Conservation (phyloP, 2,113 vertebrate species). For the Lanius collurio region DNA sequence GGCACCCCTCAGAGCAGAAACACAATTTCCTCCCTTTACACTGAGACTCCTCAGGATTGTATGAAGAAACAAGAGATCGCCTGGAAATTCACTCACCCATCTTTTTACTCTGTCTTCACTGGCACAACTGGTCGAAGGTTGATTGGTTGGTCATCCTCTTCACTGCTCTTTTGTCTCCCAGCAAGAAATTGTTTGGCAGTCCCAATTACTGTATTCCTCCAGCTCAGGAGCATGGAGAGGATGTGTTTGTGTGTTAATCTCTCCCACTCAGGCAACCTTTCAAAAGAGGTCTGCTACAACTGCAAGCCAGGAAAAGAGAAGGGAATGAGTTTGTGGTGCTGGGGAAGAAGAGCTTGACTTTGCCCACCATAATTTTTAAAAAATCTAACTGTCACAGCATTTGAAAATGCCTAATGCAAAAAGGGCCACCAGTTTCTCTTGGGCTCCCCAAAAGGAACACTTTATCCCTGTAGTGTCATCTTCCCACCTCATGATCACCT, state of each 20-base stretch:
- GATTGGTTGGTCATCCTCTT: not conserved
- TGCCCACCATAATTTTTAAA: slow-evolving; percentile 26
- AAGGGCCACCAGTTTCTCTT: not conserved
- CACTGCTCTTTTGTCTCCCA: not conserved
- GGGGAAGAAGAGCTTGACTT: slow-evolving; percentile 18
- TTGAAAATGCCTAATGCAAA: slow-evolving; percentile 51
- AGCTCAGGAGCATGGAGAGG: slow-evolving; percentile 9
- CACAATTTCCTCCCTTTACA: not conserved
- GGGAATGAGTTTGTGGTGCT: not conserved
- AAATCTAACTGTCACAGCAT: slow-evolving; percentile 49
- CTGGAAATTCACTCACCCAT: not conserved
- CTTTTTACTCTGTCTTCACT: not conserved
- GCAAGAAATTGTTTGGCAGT: not conserved
- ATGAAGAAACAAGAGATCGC: not conserved
- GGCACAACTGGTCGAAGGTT: not conserved
- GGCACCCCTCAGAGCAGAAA: not conserved
- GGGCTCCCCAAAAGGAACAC: not conserved
- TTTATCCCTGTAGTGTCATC: not conserved
- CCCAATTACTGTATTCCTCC: not conserved
- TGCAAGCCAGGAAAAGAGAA: not conserved
- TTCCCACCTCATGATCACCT: not conserved
- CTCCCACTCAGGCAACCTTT: slow-evolving; percentile 57
- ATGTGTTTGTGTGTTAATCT: slow-evolving; percentile 55
- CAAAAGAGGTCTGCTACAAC: not conserved
- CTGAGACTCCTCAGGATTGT: not conserved